Percentiles rank a stretch among this genome's conserved stretches.
Evolutionary conservation across 2,888 invertebrate species (phyloP).

Genomic region (Lepidocyrtoides sp.): DNA sequence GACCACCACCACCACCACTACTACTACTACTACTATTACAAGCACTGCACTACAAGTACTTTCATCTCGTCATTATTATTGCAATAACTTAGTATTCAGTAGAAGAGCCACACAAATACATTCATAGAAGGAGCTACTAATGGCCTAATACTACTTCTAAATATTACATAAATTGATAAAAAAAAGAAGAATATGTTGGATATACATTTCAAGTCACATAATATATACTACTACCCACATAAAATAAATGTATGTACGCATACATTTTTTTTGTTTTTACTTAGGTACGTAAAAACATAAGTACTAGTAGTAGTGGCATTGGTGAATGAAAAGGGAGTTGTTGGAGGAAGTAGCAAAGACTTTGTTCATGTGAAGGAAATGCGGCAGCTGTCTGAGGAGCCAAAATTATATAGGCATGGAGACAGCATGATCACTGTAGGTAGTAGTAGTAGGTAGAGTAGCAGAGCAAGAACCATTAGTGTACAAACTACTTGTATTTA

Average conservation of each 20-base stretch:
- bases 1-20: no score
- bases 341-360: background rate
- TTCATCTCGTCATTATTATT: no score
- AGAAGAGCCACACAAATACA: slow-evolving; percentile 27
- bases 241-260: background rate
- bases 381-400: slow-evolving; percentile 72
- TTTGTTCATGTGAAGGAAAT: slow-evolving; percentile 73
- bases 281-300: background rate
- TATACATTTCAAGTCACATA: no score
- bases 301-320: background rate
- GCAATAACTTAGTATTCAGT: background rate
- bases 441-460: background rate
- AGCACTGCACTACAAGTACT: no score
- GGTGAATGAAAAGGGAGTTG: slow-evolving; percentile 65
- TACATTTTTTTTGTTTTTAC: background rate
- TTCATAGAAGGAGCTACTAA: background rate
- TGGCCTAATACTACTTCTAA: background rate
- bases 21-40: no score
- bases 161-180: background rate
- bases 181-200: background rate
- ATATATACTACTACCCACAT: no score
- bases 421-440: slow-evolving; percentile 8
- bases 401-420: background rate
- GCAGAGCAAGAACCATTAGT: background rate
- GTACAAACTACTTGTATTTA: background rate